A percentile compares a stretch with the other conserved stretches of the same genome.
These are phyloP conservation scores for Patella ulyssiponensis DNA, from an alignment of 2,888 invertebrate genomes.

Conservation along the genomic window DNA sequence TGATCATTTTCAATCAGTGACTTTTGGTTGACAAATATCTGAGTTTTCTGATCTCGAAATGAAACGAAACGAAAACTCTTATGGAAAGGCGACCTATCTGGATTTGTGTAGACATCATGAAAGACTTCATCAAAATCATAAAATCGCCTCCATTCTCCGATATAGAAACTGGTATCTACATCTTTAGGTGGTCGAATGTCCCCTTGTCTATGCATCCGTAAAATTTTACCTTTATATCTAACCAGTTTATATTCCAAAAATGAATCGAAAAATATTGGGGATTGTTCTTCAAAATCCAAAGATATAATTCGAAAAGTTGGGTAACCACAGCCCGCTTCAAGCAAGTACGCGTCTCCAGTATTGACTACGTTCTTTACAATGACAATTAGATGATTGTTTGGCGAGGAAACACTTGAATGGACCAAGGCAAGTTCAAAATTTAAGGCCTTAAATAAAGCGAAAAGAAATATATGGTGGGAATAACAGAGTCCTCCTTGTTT, in stretches of 20 bases:
- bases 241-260: slow-evolving; percentile 45
- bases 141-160: not conserved
- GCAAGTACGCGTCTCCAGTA: slow-evolving; percentile 35
- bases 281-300: slow-evolving; percentile 40
- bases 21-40: not conserved
- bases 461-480: slow-evolving; percentile 38
- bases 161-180: too few species aligned
- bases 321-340: slow-evolving; percentile 38
- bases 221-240: slow-evolving; percentile 30
- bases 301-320: slow-evolving; percentile 42
- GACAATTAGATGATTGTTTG: slow-evolving; percentile 39
- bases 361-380: slow-evolving; percentile 34
- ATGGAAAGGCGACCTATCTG: not conserved
- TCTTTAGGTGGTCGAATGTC: slow-evolving; percentile 9
- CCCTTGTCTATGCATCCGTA: slow-evolving; percentile 40
- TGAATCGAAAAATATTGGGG: slow-evolving; percentile 34
- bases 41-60: not conserved
- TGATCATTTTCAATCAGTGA: not conserved
- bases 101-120: slow-evolving; percentile 29
- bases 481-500: slow-evolving; percentile 44
- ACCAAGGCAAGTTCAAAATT: slow-evolving; percentile 30
- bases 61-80: not conserved
- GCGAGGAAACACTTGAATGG: slow-evolving; percentile 28
- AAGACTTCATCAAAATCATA: slow-evolving; percentile 30
- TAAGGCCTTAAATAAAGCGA: slow-evolving; percentile 34